Evolutionary conservation across 2,888 invertebrate species (phyloP).

Genomic region (Neoascia interrupta): DNA sequence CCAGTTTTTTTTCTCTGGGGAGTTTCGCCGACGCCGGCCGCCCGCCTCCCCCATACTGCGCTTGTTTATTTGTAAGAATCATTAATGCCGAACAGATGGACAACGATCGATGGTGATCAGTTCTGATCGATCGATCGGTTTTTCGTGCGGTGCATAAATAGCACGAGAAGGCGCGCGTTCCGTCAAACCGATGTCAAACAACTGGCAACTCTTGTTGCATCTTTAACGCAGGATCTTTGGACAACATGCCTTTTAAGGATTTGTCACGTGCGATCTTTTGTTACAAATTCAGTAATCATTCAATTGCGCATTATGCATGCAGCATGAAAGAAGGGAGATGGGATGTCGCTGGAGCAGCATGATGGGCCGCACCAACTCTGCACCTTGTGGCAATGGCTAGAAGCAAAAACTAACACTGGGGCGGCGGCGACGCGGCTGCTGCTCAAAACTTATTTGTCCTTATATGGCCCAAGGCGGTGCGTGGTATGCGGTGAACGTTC

Average conservation of each 20-base stretch:
- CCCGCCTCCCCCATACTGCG: slow-evolving; percentile 26
- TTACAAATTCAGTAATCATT: slow-evolving; percentile 79
- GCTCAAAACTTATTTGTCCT: slow-evolving; percentile 73
- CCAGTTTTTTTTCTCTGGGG: slow-evolving; percentile 50
- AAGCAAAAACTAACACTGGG: slow-evolving; percentile 70
- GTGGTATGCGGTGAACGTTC: slow-evolving; percentile 69
- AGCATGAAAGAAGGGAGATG: slow-evolving; percentile 33
- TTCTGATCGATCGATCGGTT: slow-evolving; percentile 67
- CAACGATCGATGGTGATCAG: slow-evolving; percentile 62
- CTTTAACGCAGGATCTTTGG: slow-evolving; percentile 38
- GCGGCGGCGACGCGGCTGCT: slow-evolving; percentile 73
- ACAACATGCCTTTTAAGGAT: slow-evolving; percentile 77
- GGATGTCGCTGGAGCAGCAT: slow-evolving; percentile 52
- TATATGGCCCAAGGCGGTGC: slow-evolving; percentile 75
- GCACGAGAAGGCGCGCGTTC: slow-evolving; percentile 56
- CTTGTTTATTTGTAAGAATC: slow-evolving; percentile 56
- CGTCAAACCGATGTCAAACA: slow-evolving; percentile 56
- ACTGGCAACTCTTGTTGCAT: slow-evolving; percentile 50
- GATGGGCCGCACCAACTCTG: slow-evolving; percentile 34
- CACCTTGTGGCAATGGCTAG: slow-evolving; percentile 41
- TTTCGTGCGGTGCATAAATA: slow-evolving; percentile 63
- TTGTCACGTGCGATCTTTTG: slow-evolving; percentile 80
- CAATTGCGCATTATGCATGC: slow-evolving; percentile 73
- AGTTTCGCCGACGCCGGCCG: slow-evolving; percentile 4
- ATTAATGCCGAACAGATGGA: slow-evolving; percentile 68